These are phyloP conservation scores for Empidonax traillii DNA, from an alignment of 2,113 vertebrate species.

Conservation along the genomic window DNA sequence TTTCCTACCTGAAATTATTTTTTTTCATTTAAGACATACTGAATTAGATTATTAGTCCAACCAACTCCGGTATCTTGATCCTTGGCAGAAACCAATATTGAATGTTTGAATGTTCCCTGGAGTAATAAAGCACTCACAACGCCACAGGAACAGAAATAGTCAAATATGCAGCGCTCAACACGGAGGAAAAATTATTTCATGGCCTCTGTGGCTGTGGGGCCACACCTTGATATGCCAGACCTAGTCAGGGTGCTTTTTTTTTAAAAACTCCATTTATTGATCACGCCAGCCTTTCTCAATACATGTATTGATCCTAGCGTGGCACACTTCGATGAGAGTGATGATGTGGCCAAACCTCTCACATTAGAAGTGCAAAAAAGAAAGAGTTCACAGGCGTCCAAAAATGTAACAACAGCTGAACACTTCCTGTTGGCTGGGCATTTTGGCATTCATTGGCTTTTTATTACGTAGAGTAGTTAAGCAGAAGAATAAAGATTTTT, in stretches of 20 bases:
- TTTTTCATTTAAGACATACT: neutral
- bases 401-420: neutral
- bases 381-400: neutral
- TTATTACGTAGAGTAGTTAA: neutral
- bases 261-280: neutral
- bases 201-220: neutral
- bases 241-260: neutral
- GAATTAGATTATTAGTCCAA: neutral
- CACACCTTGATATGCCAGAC: neutral
- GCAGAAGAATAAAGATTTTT: neutral
- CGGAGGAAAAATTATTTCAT: neutral
- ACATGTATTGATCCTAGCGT: neutral
- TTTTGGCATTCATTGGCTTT: neutral
- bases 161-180: neutral
- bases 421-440: neutral
- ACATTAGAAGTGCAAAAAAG: neutral
- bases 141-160: neutral
- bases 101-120: neutral
- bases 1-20: neutral
- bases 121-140: neutral
- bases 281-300: neutral
- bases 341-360: neutral
- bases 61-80: neutral
- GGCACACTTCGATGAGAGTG: neutral
- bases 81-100: neutral